These are phyloP conservation scores for Dermatemys mawii DNA, from an alignment of 2,113 vertebrate species.

Conservation along the genomic window DNA sequence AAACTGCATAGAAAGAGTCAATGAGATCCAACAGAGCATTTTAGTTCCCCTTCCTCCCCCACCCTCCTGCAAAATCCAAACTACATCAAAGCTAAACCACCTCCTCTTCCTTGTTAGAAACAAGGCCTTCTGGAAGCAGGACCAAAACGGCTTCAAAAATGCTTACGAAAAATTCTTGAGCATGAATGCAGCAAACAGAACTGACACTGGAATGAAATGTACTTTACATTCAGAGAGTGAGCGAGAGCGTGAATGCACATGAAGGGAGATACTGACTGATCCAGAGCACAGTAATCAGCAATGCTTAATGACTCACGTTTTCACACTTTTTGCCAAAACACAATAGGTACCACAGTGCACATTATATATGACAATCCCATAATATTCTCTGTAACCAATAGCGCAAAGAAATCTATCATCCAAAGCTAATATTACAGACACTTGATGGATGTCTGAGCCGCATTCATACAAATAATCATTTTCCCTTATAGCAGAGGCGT, in stretches of 20 bases:
- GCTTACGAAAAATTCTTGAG: neutral
- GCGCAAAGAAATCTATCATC: neutral
- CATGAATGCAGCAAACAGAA: rapidly evolving
- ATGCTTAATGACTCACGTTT: neutral
- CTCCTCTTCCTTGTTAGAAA: neutral
- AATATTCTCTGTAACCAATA: neutral
- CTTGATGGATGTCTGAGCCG: neutral
- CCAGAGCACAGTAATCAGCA: neutral
- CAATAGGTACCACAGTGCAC: neutral
- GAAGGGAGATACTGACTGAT: neutral
- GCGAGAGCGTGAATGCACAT: neutral
- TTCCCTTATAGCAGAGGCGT: conserved; percentile 3
- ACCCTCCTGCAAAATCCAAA: neutral
- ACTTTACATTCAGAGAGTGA: neutral
- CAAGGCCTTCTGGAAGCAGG: rapidly evolving
- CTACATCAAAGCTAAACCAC: neutral
- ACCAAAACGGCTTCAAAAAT: rapidly evolving
- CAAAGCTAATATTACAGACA: neutral
- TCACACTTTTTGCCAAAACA: neutral
- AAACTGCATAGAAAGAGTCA: neutral
- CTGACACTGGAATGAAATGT: rapidly evolving
- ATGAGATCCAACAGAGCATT: neutral
- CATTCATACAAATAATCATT: neutral
- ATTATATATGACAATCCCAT: neutral
- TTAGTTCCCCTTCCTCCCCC: neutral